Conservation (phyloP, 2,797 vertebrate species). For the Ciconia nigra region DNA sequence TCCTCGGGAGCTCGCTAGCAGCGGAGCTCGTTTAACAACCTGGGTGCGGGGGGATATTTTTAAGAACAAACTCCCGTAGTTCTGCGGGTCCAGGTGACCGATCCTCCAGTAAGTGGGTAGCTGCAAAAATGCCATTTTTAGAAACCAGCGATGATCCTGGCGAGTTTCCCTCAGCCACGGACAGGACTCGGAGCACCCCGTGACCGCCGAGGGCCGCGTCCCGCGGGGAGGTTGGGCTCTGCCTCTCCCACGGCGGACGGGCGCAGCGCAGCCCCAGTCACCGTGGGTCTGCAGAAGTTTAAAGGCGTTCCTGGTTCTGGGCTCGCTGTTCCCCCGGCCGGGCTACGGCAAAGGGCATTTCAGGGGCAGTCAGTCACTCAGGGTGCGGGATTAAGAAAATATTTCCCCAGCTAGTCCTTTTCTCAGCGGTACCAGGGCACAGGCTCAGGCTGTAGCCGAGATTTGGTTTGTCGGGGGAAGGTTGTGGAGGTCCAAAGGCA, state of each 20-base stretch:
- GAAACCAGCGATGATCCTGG: too few species aligned
- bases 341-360: not conserved
- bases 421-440: not conserved
- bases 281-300: not conserved
- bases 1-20: not conserved
- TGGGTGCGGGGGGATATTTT: not conserved
- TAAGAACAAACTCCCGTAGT: not conserved
- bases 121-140: not conserved
- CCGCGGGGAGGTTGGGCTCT: not conserved
- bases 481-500: not conserved
- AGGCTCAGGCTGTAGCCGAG: not conserved
- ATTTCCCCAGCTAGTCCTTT: not conserved
- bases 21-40: not conserved
- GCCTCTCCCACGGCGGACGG: not conserved
- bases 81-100: not conserved
- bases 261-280: not conserved
- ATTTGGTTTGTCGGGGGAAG: not conserved
- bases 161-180: not conserved
- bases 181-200: not conserved
- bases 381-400: not conserved
- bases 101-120: too few species aligned
- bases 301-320: not conserved
- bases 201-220: not conserved
- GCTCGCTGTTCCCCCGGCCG: not conserved
- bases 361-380: too few species aligned